Percentiles rank a stretch among this genome's conserved stretches.
Evolutionary conservation across 2,797 vertebrate species (phyloP).

Genomic region (Phataginus tetradactyla): DNA sequence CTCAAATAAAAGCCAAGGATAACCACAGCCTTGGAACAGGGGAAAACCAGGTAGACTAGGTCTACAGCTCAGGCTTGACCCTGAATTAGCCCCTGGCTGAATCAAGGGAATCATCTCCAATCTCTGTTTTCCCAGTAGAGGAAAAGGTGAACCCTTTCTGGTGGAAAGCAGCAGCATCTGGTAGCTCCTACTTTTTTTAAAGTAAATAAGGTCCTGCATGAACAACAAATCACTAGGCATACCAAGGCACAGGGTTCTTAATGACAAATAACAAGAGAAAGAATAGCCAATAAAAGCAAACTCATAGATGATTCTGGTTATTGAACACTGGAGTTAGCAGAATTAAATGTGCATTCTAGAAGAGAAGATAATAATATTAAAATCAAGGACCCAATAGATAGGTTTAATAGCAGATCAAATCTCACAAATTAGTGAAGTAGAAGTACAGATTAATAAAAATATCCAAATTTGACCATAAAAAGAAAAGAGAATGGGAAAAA

Average conservation of each 20-base stretch:
- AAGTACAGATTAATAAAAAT: not conserved
- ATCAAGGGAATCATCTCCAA: not conserved
- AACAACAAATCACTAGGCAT: not conserved
- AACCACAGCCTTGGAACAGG: not conserved
- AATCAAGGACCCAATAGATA: not conserved
- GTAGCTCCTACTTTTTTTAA: not conserved
- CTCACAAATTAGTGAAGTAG: not conserved
- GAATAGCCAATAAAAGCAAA: not conserved
- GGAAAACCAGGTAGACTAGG: not conserved
- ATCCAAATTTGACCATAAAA: not conserved
- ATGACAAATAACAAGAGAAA: not conserved
- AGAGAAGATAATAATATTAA: not conserved
- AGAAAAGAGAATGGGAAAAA: not conserved
- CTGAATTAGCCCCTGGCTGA: not conserved
- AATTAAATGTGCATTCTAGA: not conserved
- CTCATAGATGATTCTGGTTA: not conserved
- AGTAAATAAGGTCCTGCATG: no score
- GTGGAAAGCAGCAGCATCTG: not conserved
- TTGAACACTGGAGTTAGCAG: not conserved
- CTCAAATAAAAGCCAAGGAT: not conserved
- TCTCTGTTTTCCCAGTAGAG: not conserved
- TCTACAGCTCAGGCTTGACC: not conserved
- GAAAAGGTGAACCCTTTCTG: not conserved
- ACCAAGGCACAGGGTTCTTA: not conserved
- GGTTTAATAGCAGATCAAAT: not conserved